phyloP scores from a whole-genome alignment of 2,888 invertebrate genomes.

The Callimorpha dominula region DNA sequence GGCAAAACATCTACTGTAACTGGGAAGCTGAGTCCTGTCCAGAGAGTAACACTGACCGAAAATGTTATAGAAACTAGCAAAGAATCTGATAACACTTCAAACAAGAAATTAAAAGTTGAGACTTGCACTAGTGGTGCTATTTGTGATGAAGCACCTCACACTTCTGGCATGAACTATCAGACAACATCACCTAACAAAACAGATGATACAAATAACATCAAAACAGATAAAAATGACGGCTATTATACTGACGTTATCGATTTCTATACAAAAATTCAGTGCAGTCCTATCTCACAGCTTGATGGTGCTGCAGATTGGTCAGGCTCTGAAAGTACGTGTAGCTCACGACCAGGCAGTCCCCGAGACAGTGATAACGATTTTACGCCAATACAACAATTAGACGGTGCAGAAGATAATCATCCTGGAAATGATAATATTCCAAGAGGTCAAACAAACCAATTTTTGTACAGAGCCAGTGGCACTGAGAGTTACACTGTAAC shows the following conservation, averaged over 20 bases:
- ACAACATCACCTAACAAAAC: conserved; percentile 77
- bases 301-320: conserved; percentile 91
- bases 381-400: conserved; percentile 88
- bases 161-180: conserved; percentile 79
- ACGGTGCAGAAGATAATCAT: conserved; percentile 89
- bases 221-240: conserved; percentile 77
- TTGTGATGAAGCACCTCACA: conserved; percentile 77
- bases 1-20: conserved; percentile 79
- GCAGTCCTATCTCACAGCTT: conserved; percentile 88
- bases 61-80: conserved; percentile 74
- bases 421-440: conserved; percentile 68
- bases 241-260: conserved; percentile 84
- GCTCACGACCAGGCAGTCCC: conserved; percentile 80
- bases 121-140: conserved; percentile 60
- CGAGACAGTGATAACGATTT: conserved; percentile 74
- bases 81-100: conserved; percentile 64
- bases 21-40: conserved; percentile 79
- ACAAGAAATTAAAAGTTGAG: conserved; percentile 75
- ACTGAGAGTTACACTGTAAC: conserved; percentile 83
- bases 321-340: conserved; percentile 84
- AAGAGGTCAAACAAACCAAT: conserved; percentile 77
- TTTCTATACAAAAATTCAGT: conserved; percentile 85
- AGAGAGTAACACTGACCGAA: conserved; percentile 68
- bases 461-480: conserved; percentile 81
- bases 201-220: conserved; percentile 69